These are phyloP conservation scores for Drosophila parabipectinata DNA, from an alignment of 1,140 invertebrate species.

Conservation along the genomic window DNA sequence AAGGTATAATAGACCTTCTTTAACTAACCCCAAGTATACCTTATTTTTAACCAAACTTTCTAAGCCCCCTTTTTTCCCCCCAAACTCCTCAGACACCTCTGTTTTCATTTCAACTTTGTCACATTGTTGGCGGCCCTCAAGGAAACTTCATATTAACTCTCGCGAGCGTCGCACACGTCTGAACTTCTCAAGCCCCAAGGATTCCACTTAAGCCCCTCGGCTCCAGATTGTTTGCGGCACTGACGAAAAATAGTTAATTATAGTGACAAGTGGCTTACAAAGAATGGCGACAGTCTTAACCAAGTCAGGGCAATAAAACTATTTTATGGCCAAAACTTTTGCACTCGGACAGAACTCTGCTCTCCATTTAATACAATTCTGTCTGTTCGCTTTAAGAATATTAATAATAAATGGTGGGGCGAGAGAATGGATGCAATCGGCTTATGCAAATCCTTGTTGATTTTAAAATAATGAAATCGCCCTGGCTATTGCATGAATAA, in stretches of 20 bases:
- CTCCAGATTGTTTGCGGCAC: slow-evolving; percentile 44
- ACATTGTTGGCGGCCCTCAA: slow-evolving; percentile 55
- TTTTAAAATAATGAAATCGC: slow-evolving; percentile 74
- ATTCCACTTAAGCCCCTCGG: slow-evolving; percentile 33
- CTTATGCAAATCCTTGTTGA: slow-evolving; percentile 74
- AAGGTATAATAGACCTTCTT: no score
- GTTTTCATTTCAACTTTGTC: slow-evolving; percentile 39
- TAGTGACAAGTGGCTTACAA: slow-evolving; percentile 71
- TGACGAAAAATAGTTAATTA: slow-evolving; percentile 78
- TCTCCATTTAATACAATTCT: slow-evolving; percentile 73
- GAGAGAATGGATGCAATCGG: slow-evolving; percentile 58
- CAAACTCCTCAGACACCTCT: not conserved
- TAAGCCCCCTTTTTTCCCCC: not conserved
- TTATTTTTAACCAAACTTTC: not conserved
- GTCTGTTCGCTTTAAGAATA: slow-evolving; percentile 47
- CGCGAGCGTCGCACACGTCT: slow-evolving; percentile 48
- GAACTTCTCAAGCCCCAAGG: slow-evolving; percentile 39
- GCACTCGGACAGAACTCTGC: slow-evolving; percentile 4
- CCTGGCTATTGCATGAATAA: slow-evolving; percentile 70
- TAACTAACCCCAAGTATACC: not conserved
- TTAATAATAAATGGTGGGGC: slow-evolving; percentile 45
- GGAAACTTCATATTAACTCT: slow-evolving; percentile 65
- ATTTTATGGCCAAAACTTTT: slow-evolving; percentile 72
- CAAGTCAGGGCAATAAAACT: slow-evolving; percentile 65
- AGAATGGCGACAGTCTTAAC: slow-evolving; percentile 55